Evolutionary conservation across 2,797 vertebrate genomes (phyloP).

Genomic region (Xenops minutus): DNA sequence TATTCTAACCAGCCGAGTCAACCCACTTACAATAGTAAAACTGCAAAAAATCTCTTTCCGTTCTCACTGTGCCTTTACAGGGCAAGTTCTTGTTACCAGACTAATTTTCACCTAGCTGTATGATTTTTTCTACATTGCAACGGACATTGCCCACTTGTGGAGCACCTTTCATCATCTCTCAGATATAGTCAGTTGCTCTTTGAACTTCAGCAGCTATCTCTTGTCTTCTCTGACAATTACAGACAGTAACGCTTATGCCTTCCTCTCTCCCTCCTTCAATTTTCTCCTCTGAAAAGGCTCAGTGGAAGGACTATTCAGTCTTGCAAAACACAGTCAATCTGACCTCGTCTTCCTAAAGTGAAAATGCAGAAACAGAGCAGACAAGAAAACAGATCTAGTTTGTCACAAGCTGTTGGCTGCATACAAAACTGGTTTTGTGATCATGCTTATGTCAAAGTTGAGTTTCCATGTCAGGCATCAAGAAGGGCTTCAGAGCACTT

Average conservation of each 20-base stretch:
- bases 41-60: neutral
- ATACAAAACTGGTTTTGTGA: neutral
- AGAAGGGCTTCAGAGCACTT: neutral
- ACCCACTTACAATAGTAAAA: neutral
- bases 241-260: neutral
- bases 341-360: neutral
- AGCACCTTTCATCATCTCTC: neutral
- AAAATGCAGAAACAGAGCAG: neutral
- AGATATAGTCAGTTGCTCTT: neutral
- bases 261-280: neutral
- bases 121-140: neutral
- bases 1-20: no score
- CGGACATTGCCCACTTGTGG: neutral
- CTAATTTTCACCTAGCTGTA: neutral
- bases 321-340: neutral
- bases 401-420: neutral
- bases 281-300: neutral
- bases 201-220: neutral
- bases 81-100: neutral
- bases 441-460: neutral
- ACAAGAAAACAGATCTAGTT: neutral
- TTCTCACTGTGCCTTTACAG: neutral
- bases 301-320: rapidly evolving
- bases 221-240: neutral
- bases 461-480: neutral